A percentile compares a stretch with the other conserved stretches of the same genome.
Evolutionary conservation across 2,888 invertebrate genomes (phyloP).

Genomic region (Macrosoma leucophasiata): DNA sequence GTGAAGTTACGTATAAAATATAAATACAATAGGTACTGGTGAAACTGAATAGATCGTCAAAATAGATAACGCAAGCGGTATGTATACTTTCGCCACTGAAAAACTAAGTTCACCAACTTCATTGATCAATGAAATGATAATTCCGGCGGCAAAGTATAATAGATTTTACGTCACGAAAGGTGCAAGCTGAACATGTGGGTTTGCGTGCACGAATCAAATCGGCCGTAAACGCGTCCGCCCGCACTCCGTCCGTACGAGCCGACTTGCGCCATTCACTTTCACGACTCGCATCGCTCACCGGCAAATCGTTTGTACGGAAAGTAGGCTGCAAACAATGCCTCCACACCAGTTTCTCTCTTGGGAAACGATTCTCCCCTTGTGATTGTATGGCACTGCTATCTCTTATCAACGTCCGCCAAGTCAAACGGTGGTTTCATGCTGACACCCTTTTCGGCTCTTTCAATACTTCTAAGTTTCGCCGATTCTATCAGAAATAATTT

Average conservation of each 20-base stretch:
- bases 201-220: conserved; percentile 60
- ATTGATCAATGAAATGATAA: neutral
- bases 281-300: conserved; percentile 42
- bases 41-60: no score
- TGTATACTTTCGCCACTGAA: no score
- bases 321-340: conserved; percentile 67
- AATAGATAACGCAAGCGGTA: no score
- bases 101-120: no score
- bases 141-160: neutral
- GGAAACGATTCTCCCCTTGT: conserved; percentile 50
- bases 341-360: conserved; percentile 61
- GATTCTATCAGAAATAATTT: no score
- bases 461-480: no score
- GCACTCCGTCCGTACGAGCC: conserved; percentile 40
- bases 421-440: conserved; percentile 3
- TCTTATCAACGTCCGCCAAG: conserved; percentile 35
- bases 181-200: conserved; percentile 32
- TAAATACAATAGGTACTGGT: no score
- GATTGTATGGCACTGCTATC: conserved; percentile 30
- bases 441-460: conserved; percentile 14
- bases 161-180: conserved; percentile 26
- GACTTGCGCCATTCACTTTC: conserved; percentile 71
- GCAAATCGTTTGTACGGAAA: conserved; percentile 51
- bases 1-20: no score
- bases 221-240: conserved; percentile 52